Evolutionary conservation across 2,888 invertebrate genomes (phyloP), one percentile per base, ranked within the genome.

Genomic region (Amorpha juglandis): DNA sequence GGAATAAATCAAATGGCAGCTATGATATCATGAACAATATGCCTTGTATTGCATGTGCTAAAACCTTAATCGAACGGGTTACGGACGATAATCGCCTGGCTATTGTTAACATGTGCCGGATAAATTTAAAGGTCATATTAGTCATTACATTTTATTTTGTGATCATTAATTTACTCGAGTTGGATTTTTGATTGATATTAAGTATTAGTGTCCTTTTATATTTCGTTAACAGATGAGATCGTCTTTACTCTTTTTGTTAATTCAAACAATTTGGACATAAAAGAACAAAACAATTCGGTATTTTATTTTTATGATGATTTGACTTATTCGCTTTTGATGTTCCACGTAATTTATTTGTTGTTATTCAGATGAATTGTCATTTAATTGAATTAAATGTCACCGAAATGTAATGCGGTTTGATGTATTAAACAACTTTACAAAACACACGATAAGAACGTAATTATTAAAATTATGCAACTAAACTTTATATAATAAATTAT

Each of bases 1-100:
- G 87, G 90, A 90, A 91, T 92, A 92, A 92, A 92, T 92, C 92
- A 92, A 90, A 83, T 80, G 85, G 82, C 78, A 83, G 80, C 84
- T 82, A 90, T 92, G 92, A 92, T 91, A 90, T 92, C 90, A 92
- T 87, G 82, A 78, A 79, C 78, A 75, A 77, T 74, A 71, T 75
- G 73, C 69, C 73, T 68, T 69, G 58, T 63, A 3, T 69, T 67
- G 68, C 74, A 67, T 64, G 72, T 69, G 69, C 63, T 73, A 74
- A 75, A 70, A 74, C 79, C 82, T 87, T 89, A 70, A 6, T 0
- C 0, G 47, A 0, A 51, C 2, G 53, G 1, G 6, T 68, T 81
- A 86, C 75, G 77, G 81, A 69, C 67, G 67, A 76, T 71, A 71
- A 75, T 87, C 38, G 76, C 63, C 38, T 63, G 42, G 12, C 65